These are phyloP conservation scores for Mactromeris polynyma DNA, from an alignment of 2,888 invertebrate genomes.

Conservation along the genomic window DNA sequence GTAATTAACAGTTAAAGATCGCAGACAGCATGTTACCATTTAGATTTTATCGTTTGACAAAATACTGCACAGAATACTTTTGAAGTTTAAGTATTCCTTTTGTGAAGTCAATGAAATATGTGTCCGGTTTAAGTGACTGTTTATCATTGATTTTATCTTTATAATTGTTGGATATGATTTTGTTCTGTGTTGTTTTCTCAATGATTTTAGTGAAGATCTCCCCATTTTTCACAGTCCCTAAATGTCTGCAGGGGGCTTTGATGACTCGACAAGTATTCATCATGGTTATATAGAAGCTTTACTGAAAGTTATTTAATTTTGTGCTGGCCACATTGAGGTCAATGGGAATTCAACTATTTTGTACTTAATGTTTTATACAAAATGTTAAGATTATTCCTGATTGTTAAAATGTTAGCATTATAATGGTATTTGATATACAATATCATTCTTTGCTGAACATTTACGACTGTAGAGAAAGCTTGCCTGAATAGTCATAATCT, in stretches of 20 bases:
- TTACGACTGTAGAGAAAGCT: too few species aligned
- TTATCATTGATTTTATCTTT: background rate
- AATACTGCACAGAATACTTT: background rate
- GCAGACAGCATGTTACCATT: background rate
- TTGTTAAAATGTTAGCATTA: too few species aligned
- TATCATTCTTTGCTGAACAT: too few species aligned
- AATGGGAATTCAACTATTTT: too few species aligned
- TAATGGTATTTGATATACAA: too few species aligned
- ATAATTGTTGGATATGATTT: background rate
- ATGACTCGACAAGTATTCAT: background rate
- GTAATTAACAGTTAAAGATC: background rate
- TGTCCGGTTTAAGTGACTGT: background rate
- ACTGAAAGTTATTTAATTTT: too few species aligned
- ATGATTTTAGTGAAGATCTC: background rate
- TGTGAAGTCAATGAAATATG: background rate
- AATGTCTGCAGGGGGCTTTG: background rate
- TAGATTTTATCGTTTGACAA: slow-evolving; percentile 3
- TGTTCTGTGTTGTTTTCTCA: background rate
- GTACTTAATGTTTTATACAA: too few species aligned
- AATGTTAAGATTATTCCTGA: too few species aligned
- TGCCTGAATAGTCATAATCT: too few species aligned
- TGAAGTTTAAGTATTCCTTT: background rate
- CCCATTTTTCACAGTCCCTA: background rate
- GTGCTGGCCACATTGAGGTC: too few species aligned
- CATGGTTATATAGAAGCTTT: background rate